These are phyloP conservation scores for Morpho deidamia DNA, from an alignment of 2,888 invertebrate species.

Conservation along the genomic window DNA sequence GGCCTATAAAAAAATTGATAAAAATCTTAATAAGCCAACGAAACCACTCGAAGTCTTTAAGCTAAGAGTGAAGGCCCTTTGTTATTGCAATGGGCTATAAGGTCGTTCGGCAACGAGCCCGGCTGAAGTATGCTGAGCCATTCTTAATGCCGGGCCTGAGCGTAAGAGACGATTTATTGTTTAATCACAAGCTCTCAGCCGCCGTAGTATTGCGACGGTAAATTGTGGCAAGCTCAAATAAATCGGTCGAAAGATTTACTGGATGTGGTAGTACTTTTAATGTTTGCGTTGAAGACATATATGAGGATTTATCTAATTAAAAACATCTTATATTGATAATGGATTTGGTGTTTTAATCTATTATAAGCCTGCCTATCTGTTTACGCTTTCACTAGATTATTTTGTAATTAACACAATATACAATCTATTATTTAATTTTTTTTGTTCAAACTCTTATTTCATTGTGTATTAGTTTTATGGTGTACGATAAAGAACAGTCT, in stretches of 20 bases:
- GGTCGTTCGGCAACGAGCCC: constrained; percentile 20
- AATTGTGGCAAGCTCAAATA: constrained; percentile 51
- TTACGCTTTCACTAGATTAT: too few relatives aligned
- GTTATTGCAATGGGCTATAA: constrained; percentile 18
- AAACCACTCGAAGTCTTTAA: constrained; percentile 13
- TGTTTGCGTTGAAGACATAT: not conserved
- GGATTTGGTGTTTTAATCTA: too few relatives aligned
- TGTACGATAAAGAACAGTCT: too few relatives aligned
- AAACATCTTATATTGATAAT: too few relatives aligned
- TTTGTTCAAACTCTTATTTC: too few relatives aligned
- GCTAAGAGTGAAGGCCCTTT: constrained; percentile 12
- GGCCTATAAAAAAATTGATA: constrained; percentile 11
- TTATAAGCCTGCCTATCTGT: too few relatives aligned
- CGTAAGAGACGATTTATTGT: constrained; percentile 58
- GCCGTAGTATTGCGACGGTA: constrained; percentile 63
- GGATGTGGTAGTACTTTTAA: constrained; percentile 12
- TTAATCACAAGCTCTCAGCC: constrained; percentile 69
- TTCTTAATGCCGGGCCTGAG: constrained; percentile 30
- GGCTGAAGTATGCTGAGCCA: constrained; percentile 29
- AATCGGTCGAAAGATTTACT: constrained; percentile 26
- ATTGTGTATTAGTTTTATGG: too few relatives aligned
- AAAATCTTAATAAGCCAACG: constrained; percentile 21
- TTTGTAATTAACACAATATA: too few relatives aligned
- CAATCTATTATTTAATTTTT: too few relatives aligned
- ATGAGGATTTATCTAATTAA: too few relatives aligned